Evolutionary conservation across 2,113 vertebrate genomes (phyloP), one percentile per base, ranked within the genome.

Genomic region (Coracopsis vasa): DNA sequence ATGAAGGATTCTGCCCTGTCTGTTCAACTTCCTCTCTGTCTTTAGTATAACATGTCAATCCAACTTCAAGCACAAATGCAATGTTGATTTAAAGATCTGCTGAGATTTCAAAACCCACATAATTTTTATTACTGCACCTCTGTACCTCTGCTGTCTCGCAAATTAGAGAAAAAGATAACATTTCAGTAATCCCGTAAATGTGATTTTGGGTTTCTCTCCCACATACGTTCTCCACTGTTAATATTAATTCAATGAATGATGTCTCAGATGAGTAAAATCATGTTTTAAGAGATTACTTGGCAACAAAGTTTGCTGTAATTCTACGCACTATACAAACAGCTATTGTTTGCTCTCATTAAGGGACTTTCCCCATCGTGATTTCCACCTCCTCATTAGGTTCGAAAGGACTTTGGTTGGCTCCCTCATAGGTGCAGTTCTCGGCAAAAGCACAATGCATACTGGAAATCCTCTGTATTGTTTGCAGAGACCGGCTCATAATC

Each of bases 391-490:
- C 56, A n/a, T 92, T 91, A 84, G 66, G 37, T 71, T 33, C 14
- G 27, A 93, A 82, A 80, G 44, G 67, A 58, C 73, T 88, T 87
- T 79, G 65, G 15, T 82, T 96, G 90, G 86, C 86, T 96, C 78
- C 70, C 42, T 93, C 60, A 25, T 65, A 95, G 71, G 45, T 37
- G 5, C 69, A 89, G 71, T 92, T 66, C 86, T 83, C 44, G 33
- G 53, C 31, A 95, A 87, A 94, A 93, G 75, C 89, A 94, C 47
- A 91, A 66, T 81, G 67, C 94, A 85, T 94, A 64, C 29, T 97
- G 93, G 87, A 97, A 97, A 97, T 98, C 88, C 94, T 97, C 79
- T 65, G 45, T 75, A 93, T 97, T 90, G 95, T 97, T 97, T 95
- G 88, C 92, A 92, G 88, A 96, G 61, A 88, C 51, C 39, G 95